Base-by-base conservation (phyloP, 2,888 invertebrate genomes). In the Coelinius sp. region DNA sequence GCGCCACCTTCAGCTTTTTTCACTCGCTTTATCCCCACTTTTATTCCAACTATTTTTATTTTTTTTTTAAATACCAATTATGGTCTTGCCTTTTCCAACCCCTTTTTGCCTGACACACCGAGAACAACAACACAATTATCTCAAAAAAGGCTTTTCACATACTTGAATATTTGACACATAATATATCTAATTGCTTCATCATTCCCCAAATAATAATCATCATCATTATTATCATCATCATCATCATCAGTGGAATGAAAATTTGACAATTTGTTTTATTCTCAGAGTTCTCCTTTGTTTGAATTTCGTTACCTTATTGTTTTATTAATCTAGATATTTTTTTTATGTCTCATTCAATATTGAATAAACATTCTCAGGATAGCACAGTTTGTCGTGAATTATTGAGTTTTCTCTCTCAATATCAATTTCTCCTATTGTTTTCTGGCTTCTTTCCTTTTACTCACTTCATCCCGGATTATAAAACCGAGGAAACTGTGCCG, bases 1-100 rank as follows among this genome's bases (percentile, higher is more conserved):
- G 63, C 53, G 53, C 64, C 73, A 69, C 63, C 69, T 27, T 62
- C 59, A 27, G 67, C 53, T 62, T 44, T 59, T n/a, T 68, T 64
- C 46, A 41, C 20, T 31, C 63, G 38, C 7, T n/a, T 67, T 59
- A 52, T 56, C 25, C 56, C 35, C 35, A 10, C 31, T 46, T 56
- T 25, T 49, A 24, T 52, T 20, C 20, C 20, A 44, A 66, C 59
- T 71, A 44, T 70, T 69, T 44, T 59, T 27, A 20, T 52, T 56
- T 27, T 56, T 14, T 14, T 12, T 56, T 14, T 27, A 25, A 25
- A 25, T 27, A 27, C 56, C 14, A n/a, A 27, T 27, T 7, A 25
- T 56, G 4, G 6, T 56, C 27, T n/a, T 5, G n/a, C 56, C 25
- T 27, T 27, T 25, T 27, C 14, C 56, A n/a, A 31, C 8, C 14